Percentiles rank a stretch among this genome's conserved stretches.
Evolutionary conservation across 1,140 invertebrate genomes (phyloP).

Genomic region (Psilanteris sp.): DNA sequence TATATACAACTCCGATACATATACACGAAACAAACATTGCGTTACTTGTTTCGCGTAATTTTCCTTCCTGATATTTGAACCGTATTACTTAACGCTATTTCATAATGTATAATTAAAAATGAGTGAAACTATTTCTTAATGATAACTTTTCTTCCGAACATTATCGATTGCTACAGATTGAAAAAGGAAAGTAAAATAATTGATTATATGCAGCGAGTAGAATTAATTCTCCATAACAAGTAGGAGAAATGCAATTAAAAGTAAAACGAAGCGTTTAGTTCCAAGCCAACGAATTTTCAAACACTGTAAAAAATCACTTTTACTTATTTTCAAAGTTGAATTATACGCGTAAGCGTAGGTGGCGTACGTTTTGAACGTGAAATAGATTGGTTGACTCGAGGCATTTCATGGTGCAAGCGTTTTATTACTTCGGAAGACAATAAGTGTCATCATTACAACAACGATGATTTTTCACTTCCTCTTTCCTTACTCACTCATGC

Average conservation of each 20-base stretch:
- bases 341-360: not conserved
- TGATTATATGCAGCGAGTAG: conserved; percentile 14
- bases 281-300: no score
- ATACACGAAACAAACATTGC: conserved; percentile 60
- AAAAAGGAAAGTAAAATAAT: conserved; percentile 34
- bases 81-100: conserved; percentile 32
- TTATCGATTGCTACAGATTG: conserved; percentile 3
- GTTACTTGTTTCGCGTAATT: conserved; percentile 59
- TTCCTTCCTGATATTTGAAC: conserved; percentile 48
- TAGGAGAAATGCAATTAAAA: conserved; percentile 16
- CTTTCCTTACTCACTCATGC: conserved; percentile 39
- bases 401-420: conserved; percentile 15
- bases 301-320: conserved; percentile 14
- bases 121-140: conserved; percentile 20
- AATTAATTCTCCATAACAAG: conserved; percentile 6
- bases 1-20: conserved; percentile 58
- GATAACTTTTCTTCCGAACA: conserved; percentile 15
- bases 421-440: conserved; percentile 44
- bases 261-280: no score
- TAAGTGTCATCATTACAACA: conserved; percentile 46
- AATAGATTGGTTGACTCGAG: conserved; percentile 20
- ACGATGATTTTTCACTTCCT: conserved; percentile 47
- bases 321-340: conserved; percentile 6
- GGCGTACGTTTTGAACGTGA: not conserved
- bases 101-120: conserved; percentile 32